These are phyloP conservation scores for Hydriomena furcata DNA, from an alignment of 2,888 invertebrate genomes.

Conservation along the genomic window DNA sequence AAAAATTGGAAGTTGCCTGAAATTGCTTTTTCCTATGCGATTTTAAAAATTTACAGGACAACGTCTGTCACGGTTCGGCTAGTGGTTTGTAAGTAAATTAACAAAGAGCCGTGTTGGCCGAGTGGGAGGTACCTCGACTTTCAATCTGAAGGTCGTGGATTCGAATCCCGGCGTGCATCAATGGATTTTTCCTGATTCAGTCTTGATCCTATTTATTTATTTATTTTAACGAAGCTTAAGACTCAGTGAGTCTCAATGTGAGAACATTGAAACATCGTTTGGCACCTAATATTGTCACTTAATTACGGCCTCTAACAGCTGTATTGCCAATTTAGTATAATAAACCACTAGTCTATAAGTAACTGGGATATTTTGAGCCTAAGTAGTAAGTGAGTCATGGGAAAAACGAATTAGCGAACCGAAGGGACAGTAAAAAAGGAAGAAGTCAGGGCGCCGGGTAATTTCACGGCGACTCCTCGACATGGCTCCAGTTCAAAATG, in stretches of 20 bases:
- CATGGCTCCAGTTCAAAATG: slow-evolving; percentile 63
- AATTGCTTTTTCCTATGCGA: too few relatives aligned
- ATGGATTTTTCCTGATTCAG: too few relatives aligned
- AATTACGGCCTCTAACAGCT: slow-evolving; percentile 23
- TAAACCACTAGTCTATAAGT: slow-evolving; percentile 39
- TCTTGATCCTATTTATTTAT: too few relatives aligned
- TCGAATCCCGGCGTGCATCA: too few relatives aligned
- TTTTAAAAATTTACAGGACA: too few relatives aligned
- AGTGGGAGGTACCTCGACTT: too few relatives aligned
- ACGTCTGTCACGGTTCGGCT: too few relatives aligned
- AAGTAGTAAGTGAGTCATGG: slow-evolving; percentile 67
- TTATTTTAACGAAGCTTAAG: not conserved
- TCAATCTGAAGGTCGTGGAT: too few relatives aligned
- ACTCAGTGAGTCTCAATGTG: not conserved
- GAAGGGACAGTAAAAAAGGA: slow-evolving; percentile 67
- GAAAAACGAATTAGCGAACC: slow-evolving; percentile 62
- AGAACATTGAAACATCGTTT: slow-evolving; percentile 20
- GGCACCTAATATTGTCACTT: slow-evolving; percentile 20
- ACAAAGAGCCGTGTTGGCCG: too few relatives aligned
- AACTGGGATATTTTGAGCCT: slow-evolving; percentile 56
- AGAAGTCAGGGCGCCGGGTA: slow-evolving; percentile 71
- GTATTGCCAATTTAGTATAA: slow-evolving; percentile 36
- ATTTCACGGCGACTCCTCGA: slow-evolving; percentile 63
- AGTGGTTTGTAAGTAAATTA: too few relatives aligned
- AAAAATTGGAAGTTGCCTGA: too few relatives aligned